Percentiles rank a stretch among this genome's conserved stretches.
Conservation (phyloP, 2,113 vertebrate species). For the Pipa parva region DNA sequence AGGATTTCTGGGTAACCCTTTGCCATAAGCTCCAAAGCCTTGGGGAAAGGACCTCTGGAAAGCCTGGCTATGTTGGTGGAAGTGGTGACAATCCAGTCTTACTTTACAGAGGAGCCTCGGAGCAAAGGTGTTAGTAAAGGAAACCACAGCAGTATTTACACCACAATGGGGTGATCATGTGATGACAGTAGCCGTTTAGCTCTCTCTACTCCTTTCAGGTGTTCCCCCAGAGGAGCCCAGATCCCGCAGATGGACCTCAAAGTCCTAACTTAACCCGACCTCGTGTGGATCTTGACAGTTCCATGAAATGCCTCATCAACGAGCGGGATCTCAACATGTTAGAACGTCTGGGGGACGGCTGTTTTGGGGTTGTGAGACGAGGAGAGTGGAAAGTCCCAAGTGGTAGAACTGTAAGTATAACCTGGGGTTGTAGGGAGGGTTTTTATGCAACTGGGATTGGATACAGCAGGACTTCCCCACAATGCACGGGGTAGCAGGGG, state of each 20-base stretch:
- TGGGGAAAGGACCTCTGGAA: no score
- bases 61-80: no score
- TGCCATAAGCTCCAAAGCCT: no score
- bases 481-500: no score
- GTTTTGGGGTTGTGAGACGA: slow-evolving; percentile 78
- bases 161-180: no score
- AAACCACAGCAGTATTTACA: no score
- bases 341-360: slow-evolving; percentile 76
- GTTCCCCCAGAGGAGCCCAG: slow-evolving; percentile 46
- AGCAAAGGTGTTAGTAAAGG: no score
- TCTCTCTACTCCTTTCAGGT: slow-evolving; percentile 50
- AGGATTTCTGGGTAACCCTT: no score
- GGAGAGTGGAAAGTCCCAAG: slow-evolving; percentile 73
- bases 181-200: not conserved
- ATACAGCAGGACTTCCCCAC: no score
- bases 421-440: not conserved
- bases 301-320: slow-evolving; percentile 75
- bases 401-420: slow-evolving; percentile 67
- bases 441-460: no score
- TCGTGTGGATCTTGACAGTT: slow-evolving; percentile 50
- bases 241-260: slow-evolving; percentile 48
- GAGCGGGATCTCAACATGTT: slow-evolving; percentile 69
- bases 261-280: not conserved
- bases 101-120: no score
- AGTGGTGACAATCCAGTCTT: no score